These are phyloP conservation scores for Rhopilema esculentum DNA, from an alignment of 30 jellyfish, hydroid and myxozoan species.

Conservation along the genomic window DNA sequence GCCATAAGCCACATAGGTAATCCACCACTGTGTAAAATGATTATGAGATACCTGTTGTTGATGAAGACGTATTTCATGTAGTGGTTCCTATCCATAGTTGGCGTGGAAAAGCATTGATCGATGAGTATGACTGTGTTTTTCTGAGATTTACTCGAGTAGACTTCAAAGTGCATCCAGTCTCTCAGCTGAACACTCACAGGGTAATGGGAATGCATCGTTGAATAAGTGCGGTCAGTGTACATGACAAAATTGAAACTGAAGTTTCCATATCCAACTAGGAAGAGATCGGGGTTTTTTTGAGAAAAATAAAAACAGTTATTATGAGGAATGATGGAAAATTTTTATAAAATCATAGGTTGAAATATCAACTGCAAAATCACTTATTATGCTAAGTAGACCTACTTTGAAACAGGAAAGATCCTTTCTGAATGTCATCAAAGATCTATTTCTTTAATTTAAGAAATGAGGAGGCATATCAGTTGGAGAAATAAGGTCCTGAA, in stretches of 20 bases:
- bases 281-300: background rate
- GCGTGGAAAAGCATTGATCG: conserved; percentile 55
- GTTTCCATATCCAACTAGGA: conserved; percentile 32
- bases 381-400: too few species aligned
- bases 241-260: conserved; percentile 38
- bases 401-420: too few species aligned
- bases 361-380: too few species aligned
- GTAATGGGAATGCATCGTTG: conserved; percentile 11
- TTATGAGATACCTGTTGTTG: conserved; percentile 23
- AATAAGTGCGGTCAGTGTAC: conserved; percentile 26
- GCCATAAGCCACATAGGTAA: too few species aligned
- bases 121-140: conserved; percentile 6
- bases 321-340: too few species aligned
- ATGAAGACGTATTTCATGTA: conserved; percentile 27
- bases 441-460: too few species aligned
- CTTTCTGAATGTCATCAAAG: too few species aligned
- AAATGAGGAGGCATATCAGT: too few species aligned
- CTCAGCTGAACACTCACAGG: conserved; percentile 39
- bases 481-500: too few species aligned
- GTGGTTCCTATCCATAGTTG: conserved; percentile 36
- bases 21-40: too few species aligned
- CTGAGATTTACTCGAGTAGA: conserved; percentile 19
- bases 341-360: too few species aligned
- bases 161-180: conserved; percentile 38
- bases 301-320: too few species aligned